Evolutionary conservation across 2,113 vertebrate genomes (phyloP), one percentile per base, ranked within the genome.

Genomic region (Lamprotornis superbus): DNA sequence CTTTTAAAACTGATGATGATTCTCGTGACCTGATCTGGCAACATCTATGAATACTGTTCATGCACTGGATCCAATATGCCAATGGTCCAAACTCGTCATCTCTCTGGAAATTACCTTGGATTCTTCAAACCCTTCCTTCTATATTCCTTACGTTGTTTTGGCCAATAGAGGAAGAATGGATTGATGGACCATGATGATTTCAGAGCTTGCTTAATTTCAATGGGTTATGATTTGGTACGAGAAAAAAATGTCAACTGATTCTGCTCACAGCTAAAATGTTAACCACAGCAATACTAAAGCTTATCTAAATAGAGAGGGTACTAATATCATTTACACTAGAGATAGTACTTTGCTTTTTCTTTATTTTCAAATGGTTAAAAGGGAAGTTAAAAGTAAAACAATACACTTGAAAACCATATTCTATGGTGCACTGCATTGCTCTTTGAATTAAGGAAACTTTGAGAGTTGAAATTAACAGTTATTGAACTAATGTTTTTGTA

Each of bases 201-300:
- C 97, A 98, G 99, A 98, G 99, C 99, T 94, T 99, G 99, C 97
- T 98, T 99, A 84, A 99, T 99, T 98, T 99, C 99, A 77, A 99
- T 99, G 99, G 99, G 99, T 90, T 99, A 99, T 87, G 99, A 99
- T 96, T 97, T 99, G 99, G 99, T 99, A 99, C 79, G 98, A 89
- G 53, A 67, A 92, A 59, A 37, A 37, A 40, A 40, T 77, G 50
- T 76, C 49, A 90, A 44, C 39, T 49, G 35, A 44, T 55, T 83
- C 24, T 95, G 30, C 71, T 40, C 81, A 46, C 42, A 59, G 37
- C 92, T 87, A 17, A 63, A 82, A 87, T 1, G 3, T 55, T 63
- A 92, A 94, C 82, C 67, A 65, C 50, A 56, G 57, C 65, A 61
- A 46, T 15, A 78, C 53, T 93, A 93, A 92, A 92, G 25, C 52